Base-by-base conservation (phyloP, 2,888 invertebrate genomes). In the Volucella inanis region DNA sequence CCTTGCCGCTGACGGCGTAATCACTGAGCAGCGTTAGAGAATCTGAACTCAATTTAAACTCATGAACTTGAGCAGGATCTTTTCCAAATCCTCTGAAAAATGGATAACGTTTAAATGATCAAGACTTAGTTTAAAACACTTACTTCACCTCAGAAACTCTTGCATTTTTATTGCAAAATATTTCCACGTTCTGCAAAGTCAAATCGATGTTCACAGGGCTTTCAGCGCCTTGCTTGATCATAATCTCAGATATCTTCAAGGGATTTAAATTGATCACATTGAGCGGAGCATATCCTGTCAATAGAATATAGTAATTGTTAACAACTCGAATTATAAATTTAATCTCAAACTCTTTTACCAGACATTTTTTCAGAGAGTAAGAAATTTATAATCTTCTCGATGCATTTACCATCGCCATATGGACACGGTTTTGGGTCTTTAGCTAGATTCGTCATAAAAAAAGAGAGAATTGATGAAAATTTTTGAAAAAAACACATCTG, bases 1-100 rank as follows among this genome's bases (percentile, higher is more conserved):
- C 88, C 70, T 87, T 89, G 10, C 92, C 92, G 14, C 89, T 88
- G 12, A 90, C 88, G 3, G 81, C 88, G 83, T 92, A 92, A 31
- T 87, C 86, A 22, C 90, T 88, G 0, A 61, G 10, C 3, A 77
- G 12, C 4, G 8, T 8, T 1, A 89, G 22, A 0, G 47, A n/a
- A 0, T 82, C 67, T 10, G 65, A 12, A 22, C 22, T 80, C 8
- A 87, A 43, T 8, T 41, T 8, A 0, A 89, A 18, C 68, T 89
- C 89, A 64, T 89, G 88, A 1, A 78, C 77, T 68, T 83, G 76
- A 0, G 82, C 77, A 49, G 88, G 14, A 41, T 89, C 88, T 47
- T 88, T 88, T 15, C 88, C 88, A 38, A 90, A 89, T 2, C 90
- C 90, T n/a, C 89, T 89, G 75, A 0, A 83, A 70, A 12, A 11